Evolutionary conservation across 2,113 vertebrate genomes (phyloP), one percentile per base, ranked within the genome.

Genomic region (Corynorhinus townsendii): DNA sequence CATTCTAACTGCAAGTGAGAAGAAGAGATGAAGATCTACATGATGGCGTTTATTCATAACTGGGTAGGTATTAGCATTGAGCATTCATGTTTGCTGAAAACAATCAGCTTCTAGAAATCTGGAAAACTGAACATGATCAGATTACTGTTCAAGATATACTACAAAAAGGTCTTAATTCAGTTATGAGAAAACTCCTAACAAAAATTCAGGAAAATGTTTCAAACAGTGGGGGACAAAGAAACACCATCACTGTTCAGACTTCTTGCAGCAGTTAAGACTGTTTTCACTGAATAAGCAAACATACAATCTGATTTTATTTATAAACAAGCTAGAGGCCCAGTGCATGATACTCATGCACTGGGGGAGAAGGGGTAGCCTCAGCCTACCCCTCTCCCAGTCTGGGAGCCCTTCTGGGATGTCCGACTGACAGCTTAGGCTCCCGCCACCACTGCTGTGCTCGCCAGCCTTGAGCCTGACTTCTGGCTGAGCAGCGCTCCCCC

Each of bases 91-190:
- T 69, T 77, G 73, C 45, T 89, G 43, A 85, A 35, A 88, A 90
- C 43, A 86, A 45, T 62, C 30, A 47, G 45, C 33, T 59, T 28
- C 45, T 59, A 91, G 38, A 91, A 68, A 95, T 33, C 38, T 69
- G 89, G 93, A 72, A 91, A 84, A 43, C 17, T 33, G 45, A 94
- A 86, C 20, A 89, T 7, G 68, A 47, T n/a, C 7, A n/a, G 72
- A 24, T 47, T 52, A 76, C 19, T 69, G 24, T 77, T 93, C 77
- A 47, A 89, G 38, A 86, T 83, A 89, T 52, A 56, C 20, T 56
- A 86, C 54, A 56, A 83, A 95, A 92, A 35, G 2, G 56, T 95
- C 49, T 91, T 90, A 40, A 90, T 87, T 81, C 12, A 73, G 69
- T 45, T 88, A 79, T 86, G 26, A 75, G 69, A 96, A 82, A 89